Base-by-base conservation (phyloP, 2,113 vertebrate species). In the Gopherus flavomarginatus region DNA sequence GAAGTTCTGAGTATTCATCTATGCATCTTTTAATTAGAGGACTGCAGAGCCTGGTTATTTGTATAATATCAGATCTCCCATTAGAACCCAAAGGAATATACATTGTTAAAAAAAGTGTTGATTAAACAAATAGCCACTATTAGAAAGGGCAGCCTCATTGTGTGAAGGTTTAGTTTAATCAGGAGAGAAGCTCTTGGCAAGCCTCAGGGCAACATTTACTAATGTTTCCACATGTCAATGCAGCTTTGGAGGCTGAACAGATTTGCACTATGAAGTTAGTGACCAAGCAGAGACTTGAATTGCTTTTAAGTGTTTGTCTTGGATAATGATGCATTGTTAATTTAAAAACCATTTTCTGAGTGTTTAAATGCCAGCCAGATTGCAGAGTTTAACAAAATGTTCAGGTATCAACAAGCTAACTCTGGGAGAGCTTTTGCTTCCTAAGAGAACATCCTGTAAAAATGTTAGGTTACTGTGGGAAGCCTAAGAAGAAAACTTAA, bases 81-180 rank as follows among this genome's bases (percentile, higher is more conserved):
- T 93, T 92, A 81, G 90, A 93, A 95, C 91, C 81, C 86, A 69
- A 80, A 95, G 78, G 69, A 88, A 87, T 86, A 5, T 42, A 59
- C 35, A 50, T 95, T 93, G 42, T 56, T 96, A 49, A 49, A 87
- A 69, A 35, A 27, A n/a, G 17, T 57, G 72, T 92, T 97, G 85
- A 53, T 97, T 97, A 90, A 96, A 94, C 77, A 95, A 88, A 57
- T 91, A 62, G 38, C 89, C 94, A 56, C 69, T 59, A 59, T 95
- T 95, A 95, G 90, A 97, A 94, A 93, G 56, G 57, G 47, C 85
- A 94, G 62, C 85, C 97, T 91, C 87, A 78, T 93, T 97, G 92
- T 85, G 56, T 92, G 91, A 90, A 57, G 54, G 92, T 93, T 96
- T 42, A 6, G n/a, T 96, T 97, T 87, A 88, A 91, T 95, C 42